phyloP scores from a whole-genome alignment of 2,797 vertebrate genomes.

The Sibirionetta formosa region DNA sequence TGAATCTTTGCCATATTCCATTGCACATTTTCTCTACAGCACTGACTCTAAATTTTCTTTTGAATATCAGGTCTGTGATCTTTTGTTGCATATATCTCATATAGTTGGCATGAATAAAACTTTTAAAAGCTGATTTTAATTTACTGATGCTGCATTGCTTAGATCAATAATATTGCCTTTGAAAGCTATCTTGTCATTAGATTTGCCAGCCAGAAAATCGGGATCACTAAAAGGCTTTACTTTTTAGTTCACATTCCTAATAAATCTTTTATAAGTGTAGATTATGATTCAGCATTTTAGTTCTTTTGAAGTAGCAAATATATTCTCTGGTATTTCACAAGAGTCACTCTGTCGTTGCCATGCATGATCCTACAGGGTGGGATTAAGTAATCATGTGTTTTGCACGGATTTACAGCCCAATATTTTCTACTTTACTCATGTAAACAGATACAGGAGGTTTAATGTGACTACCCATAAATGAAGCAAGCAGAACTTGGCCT shows the following conservation, averaged over 20 bases:
- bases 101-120: neutral
- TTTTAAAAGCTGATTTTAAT: conserved; percentile 29
- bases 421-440: neutral
- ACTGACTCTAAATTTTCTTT: neutral
- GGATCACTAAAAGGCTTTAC: conserved; percentile 29
- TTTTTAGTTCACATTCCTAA: conserved; percentile 12
- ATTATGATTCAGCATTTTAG: neutral
- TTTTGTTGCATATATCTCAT: neutral
- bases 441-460: neutral
- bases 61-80: neutral
- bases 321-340: neutral
- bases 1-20: neutral
- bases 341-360: neutral
- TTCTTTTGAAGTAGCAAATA: neutral
- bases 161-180: conserved; percentile 41
- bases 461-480: neutral
- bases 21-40: neutral
- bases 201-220: conserved; percentile 45
- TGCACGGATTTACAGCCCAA: neutral
- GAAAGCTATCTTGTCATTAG: conserved; percentile 20
- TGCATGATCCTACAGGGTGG: neutral
- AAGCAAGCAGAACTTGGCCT: neutral
- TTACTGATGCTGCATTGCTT: conserved; percentile 24
- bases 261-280: conserved; percentile 20
- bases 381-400: neutral